Evolutionary conservation across 1,140 invertebrate genomes (phyloP).

Genomic region (Drosophila cardini): DNA sequence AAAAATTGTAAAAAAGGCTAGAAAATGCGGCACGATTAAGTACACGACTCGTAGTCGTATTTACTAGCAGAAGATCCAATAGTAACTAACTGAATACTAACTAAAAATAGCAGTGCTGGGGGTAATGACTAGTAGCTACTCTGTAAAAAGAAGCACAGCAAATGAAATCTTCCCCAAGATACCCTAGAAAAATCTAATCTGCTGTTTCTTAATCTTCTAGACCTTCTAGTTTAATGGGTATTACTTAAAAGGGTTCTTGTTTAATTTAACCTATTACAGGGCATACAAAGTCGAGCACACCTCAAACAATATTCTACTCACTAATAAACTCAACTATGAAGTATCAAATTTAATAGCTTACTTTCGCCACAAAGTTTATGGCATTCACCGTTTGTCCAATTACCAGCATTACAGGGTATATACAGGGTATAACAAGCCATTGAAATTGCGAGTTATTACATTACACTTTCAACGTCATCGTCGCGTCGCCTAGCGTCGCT

Average conservation of each 20-base stretch:
- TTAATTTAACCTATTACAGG: neutral
- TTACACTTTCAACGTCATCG: constrained; percentile 69
- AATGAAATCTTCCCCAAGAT: neutral
- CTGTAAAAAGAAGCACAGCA: neutral
- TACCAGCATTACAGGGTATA: constrained; percentile 27
- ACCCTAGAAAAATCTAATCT: neutral
- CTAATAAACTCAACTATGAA: neutral
- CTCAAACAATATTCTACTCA: neutral
- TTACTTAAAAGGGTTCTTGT: neutral
- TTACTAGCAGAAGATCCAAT: constrained; percentile 1
- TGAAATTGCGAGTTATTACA: constrained; percentile 70
- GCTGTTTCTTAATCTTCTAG: no score
- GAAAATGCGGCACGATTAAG: constrained; percentile 48
- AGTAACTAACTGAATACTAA: constrained; percentile 1
- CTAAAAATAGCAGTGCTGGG: neutral
- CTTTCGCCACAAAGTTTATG: neutral
- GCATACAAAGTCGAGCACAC: neutral
- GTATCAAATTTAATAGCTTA: neutral
- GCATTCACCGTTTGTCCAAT: neutral
- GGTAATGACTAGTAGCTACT: neutral
- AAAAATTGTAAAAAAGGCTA: constrained; percentile 54
- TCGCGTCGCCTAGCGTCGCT: constrained; percentile 38
- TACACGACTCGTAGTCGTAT: constrained; percentile 27
- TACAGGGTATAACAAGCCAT: constrained; percentile 38
- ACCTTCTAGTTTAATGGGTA: no score